Percentiles rank a stretch among this genome's conserved stretches.
These are phyloP conservation scores for Sebastes taczanowskii DNA, from an alignment of 2,797 vertebrate genomes.

Conservation along the genomic window DNA sequence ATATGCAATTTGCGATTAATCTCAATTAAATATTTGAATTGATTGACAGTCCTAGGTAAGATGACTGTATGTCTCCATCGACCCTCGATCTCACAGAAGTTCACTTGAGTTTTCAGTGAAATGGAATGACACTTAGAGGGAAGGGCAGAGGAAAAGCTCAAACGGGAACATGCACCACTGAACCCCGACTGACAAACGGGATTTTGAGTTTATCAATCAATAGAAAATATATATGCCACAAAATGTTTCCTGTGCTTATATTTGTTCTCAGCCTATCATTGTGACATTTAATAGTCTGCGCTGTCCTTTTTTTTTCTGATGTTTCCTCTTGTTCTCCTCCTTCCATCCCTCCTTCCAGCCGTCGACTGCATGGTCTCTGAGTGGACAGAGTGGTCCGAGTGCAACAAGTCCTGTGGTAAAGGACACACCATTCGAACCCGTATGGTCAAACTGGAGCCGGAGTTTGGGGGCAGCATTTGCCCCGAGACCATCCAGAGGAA, in stretches of 20 bases:
- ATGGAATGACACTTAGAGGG: neutral
- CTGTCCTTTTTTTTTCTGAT: neutral
- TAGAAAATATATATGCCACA: neutral
- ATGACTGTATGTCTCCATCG: neutral
- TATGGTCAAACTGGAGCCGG: constrained; percentile 93
- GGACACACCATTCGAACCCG: constrained; percentile 95
- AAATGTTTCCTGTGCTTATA: neutral
- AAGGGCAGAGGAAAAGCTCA: neutral
- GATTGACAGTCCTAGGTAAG: neutral
- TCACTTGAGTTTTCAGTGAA: neutral
- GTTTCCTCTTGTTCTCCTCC: neutral
- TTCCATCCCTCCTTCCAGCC: constrained; percentile 70
- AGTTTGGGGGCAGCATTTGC: constrained; percentile 90
- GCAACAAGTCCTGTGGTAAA: constrained; percentile 97
- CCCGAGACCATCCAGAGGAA: constrained; percentile 94
- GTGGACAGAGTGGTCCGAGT: constrained; percentile 97
- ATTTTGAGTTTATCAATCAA: neutral
- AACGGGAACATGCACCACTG: neutral
- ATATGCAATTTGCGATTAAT: too few relatives aligned
- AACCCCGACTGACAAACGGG: neutral
- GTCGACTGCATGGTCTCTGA: constrained; percentile 93
- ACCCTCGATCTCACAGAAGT: neutral
- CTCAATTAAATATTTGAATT: too few relatives aligned
- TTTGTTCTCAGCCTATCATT: neutral
- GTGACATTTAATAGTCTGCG: neutral